Percentiles rank a stretch among this genome's conserved stretches.
Conservation (phyloP, 2,888 invertebrate species). For the Ochropacha duplaris region DNA sequence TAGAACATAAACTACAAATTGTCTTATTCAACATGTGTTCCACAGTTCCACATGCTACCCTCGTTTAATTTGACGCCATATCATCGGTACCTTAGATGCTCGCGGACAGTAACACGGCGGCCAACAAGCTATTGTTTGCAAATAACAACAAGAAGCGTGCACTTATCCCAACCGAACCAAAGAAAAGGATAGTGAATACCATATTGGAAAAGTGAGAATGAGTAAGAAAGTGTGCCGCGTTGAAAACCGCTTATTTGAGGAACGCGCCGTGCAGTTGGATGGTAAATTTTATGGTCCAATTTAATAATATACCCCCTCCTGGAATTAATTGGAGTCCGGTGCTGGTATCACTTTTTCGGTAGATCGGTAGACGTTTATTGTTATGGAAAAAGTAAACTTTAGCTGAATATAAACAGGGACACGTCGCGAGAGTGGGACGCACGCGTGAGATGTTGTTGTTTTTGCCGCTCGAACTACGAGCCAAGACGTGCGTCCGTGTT, state of each 20-base stretch:
- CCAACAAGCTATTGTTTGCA: constrained; percentile 81
- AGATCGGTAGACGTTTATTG: constrained; percentile 46
- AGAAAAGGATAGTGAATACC: constrained; percentile 44
- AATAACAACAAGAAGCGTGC: constrained; percentile 66
- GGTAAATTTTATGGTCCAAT: constrained; percentile 56
- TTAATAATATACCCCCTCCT: constrained; percentile 44
- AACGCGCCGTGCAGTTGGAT: constrained; percentile 36
- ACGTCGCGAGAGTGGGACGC: constrained; percentile 37
- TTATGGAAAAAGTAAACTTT: constrained; percentile 53
- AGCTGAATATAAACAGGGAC: constrained; percentile 56
- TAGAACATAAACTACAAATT: neutral
- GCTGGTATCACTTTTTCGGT: constrained; percentile 46
- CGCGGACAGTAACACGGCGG: constrained; percentile 65
- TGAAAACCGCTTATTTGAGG: constrained; percentile 35
- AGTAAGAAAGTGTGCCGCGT: constrained; percentile 17
- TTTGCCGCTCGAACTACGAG: constrained; percentile 45
- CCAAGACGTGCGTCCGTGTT: constrained; percentile 39
- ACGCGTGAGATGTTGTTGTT: constrained; percentile 56
- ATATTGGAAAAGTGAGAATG: constrained; percentile 29
- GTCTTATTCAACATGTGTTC: constrained; percentile 15
- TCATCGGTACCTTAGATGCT: constrained; percentile 65
- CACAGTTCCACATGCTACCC: constrained; percentile 30
- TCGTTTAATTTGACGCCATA: constrained; percentile 68
- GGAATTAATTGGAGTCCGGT: constrained; percentile 35
- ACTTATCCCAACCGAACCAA: constrained; percentile 47